Base-by-base conservation (phyloP, 2,888 invertebrate species). In the Formica aserva region DNA sequence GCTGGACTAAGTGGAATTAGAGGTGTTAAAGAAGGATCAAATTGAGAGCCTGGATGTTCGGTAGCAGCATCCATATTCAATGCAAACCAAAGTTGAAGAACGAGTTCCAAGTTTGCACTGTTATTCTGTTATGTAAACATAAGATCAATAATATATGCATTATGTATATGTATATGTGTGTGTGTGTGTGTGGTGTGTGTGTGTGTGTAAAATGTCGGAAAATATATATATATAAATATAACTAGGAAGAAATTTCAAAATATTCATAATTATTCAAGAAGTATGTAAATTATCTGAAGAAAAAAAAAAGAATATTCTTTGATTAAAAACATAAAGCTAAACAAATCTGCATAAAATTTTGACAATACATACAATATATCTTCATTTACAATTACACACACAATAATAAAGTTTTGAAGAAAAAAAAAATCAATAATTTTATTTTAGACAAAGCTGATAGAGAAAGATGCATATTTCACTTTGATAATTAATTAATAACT, bases 71-170 rank as follows among this genome's bases (percentile, higher is more conserved):
- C 97, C 96, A 96, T 95, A 89, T 98, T 98, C 86, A 98, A 95
- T 3, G 98, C 98, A 86, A 98, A 95, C 98, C 98, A 98, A 89
- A 98, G 95, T 88, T 98, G 97, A 55, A 98, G 95, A 71, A 98
- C 97, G 93, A 98, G 97, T 95, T 98, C 98, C 93, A 98, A 96
- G 93, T 97, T 97, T 29, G 97, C 96, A 93, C 86, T 63, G 22
- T 57, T 72, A 62, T 63, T 86, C 86, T 86, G 77, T 78, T 45
- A 48, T 26, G 48, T 26, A 35, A 1, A 71, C 57, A 62, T 22
- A 65, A 65, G 29, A 67, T 48, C 52, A 72, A 22, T 41, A 82
- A 35, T 52, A 3, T 55, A 66, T 55, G 3, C 0, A 52, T 48
- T 62, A 67, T 69, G 35, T 52, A 26, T 4, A 18, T 55, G 18